Evolutionary conservation across 2,113 vertebrate genomes (phyloP), one percentile per base, ranked within the genome.

Genomic region (Rhinoptilus africanus): DNA sequence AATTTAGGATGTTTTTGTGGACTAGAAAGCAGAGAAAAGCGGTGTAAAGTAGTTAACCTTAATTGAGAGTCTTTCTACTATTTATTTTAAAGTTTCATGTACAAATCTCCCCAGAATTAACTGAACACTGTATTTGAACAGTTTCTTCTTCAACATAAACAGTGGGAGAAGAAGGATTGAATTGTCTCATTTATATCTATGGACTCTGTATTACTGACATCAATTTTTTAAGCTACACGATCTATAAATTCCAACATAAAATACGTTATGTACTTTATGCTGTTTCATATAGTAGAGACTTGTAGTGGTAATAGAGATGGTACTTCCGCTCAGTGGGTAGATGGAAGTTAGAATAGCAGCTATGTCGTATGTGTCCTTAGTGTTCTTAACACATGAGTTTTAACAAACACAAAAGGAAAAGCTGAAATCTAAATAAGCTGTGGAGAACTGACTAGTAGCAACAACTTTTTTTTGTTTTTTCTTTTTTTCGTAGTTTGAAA

Each of bases 401-500:
- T 85, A 72, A 54, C 12, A 82, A 56, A 41, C 18, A 9, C 6
- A 15, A 51, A 83, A 69, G 6, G 28, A 78, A 68, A 59, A 54
- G 5, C 1, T 77, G 39, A 11, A 85, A 64, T 76, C 39, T 60
- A 37, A 56, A 60, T 24, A 50, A 86, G 45, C 13, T 50, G 5
- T 17, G 37, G 14, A 27, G 68, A 77, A 62, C 6, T 76, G 22
- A 63, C 37, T 75, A 24, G 24, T 68, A 37, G n/a, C 30, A 63
- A 37, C 10, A 39, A 20, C 23, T 60, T 43, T 50, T 34, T 54
- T 15, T n/a, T n/a, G n/a, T n/a, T 4, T 20, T 32, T 45, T 34
- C 27, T 11, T 37, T 14, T 78, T 80, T 84, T 91, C 98, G 39
- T 92, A 99, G 99, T 98, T 99, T 97, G 99, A 99, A 94, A 99